Conservation (phyloP, 2,113 vertebrate genomes). For the Glaucomys volans region DNA sequence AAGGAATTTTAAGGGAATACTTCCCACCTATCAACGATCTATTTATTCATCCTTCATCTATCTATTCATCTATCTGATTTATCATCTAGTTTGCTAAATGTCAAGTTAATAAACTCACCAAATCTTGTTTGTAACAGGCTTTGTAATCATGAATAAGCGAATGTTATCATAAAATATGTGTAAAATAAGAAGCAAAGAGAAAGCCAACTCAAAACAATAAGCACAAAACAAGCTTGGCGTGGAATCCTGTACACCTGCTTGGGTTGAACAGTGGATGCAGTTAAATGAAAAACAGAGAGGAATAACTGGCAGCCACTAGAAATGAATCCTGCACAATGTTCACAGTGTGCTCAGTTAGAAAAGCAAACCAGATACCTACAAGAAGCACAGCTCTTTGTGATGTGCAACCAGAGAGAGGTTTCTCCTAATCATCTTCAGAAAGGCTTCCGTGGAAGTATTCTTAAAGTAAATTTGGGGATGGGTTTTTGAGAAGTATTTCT, state of each 20-base stretch:
- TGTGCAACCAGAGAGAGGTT: not conserved
- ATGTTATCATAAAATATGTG: not conserved
- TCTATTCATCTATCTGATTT: not conserved
- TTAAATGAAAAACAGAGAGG: not conserved
- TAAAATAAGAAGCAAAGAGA: not conserved
- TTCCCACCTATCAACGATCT: not conserved
- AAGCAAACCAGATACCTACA: not conserved
- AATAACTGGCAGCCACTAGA: not conserved
- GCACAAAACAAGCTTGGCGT: not conserved
- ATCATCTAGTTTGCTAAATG: not conserved
- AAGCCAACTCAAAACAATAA: not conserved
- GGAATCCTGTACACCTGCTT: not conserved
- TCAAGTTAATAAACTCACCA: not conserved
- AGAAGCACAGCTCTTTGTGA: not conserved
- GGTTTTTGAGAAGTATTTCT: not conserved
- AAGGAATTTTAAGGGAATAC: not conserved
- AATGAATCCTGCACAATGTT: not conserved
- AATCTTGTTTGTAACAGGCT: not conserved
- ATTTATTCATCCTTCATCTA: not conserved
- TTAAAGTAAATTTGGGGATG: not conserved
- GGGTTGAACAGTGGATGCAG: no score
- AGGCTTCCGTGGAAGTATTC: not conserved
- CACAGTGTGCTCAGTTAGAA: not conserved
- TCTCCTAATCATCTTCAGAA: not conserved
- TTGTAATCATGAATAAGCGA: not conserved